Conservation (phyloP, 2,797 vertebrate species). For the Tokudaia tokunoshimensis region DNA sequence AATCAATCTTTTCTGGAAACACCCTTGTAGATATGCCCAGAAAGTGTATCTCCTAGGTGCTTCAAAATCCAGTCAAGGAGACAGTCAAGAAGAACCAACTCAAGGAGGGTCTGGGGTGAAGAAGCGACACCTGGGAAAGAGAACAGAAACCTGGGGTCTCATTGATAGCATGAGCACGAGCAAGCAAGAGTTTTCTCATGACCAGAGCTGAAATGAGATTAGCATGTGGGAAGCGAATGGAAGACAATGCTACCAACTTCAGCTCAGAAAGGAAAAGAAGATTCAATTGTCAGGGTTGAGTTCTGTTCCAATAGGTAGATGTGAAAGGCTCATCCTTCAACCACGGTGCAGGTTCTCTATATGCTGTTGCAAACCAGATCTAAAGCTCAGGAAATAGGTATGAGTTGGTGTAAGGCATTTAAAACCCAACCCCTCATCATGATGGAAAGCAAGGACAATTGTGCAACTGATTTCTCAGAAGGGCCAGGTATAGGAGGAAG, state of each 20-base stretch:
- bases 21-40: background rate
- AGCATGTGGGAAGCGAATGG: background rate
- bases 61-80: background rate
- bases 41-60: background rate
- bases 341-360: background rate
- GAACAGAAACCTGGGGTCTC: background rate
- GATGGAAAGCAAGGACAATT: background rate
- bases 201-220: background rate
- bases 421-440: background rate
- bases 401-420: background rate
- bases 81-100: background rate
- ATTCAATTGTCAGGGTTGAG: background rate
- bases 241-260: background rate
- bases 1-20: background rate
- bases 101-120: background rate
- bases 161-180: background rate
- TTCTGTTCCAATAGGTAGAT: too few relatives aligned
- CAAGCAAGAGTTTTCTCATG: background rate
- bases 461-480: background rate
- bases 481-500: too few relatives aligned
- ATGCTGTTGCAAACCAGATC: background rate
- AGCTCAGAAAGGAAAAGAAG: background rate
- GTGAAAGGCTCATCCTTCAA: accelerated
- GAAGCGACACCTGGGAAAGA: background rate
- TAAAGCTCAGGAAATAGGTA: background rate